Conservation (phyloP, 2,797 vertebrate genomes). For the Chrosomus eos region DNA sequence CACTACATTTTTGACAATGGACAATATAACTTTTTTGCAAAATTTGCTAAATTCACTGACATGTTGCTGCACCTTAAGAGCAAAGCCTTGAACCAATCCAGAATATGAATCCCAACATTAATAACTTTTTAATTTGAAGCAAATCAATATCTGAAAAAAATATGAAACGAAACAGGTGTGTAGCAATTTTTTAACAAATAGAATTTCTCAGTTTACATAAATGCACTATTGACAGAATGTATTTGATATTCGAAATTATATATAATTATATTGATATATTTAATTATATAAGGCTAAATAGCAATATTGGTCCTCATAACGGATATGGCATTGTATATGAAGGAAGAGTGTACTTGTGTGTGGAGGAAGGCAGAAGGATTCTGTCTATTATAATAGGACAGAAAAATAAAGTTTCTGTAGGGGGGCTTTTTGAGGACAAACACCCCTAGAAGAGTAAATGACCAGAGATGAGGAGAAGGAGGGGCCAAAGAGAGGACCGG, state of each 20-base stretch:
- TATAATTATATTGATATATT: too few species aligned
- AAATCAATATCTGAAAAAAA: too few species aligned
- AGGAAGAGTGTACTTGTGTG: conserved; percentile 23
- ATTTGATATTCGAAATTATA: not conserved
- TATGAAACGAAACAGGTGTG: too few species aligned
- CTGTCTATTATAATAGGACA: conserved; percentile 44
- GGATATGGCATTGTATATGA: conserved; percentile 28
- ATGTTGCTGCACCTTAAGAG: too few species aligned
- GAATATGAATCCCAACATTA: too few species aligned
- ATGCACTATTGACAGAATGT: not conserved
- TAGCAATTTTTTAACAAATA: not conserved
- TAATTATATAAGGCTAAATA: not conserved
- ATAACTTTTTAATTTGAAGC: too few species aligned
- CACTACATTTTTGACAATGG: not conserved
- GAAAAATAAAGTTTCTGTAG: conserved; percentile 47
- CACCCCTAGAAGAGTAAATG: conserved; percentile 57
- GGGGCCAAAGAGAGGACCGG: not conserved
- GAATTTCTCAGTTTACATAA: not conserved
- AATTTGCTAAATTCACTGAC: too few species aligned
- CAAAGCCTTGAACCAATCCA: too few species aligned
- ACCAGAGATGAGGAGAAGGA: conserved; percentile 43
- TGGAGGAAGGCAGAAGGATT: conserved; percentile 18
- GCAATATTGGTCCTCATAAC: conserved; percentile 6
- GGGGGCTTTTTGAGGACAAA: conserved; percentile 52
- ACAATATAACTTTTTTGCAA: too few species aligned